A percentile compares a stretch with the other conserved stretches of the same genome.
Conservation (phyloP, 1,140 invertebrate species). For the Drosophila busckii region DNA sequence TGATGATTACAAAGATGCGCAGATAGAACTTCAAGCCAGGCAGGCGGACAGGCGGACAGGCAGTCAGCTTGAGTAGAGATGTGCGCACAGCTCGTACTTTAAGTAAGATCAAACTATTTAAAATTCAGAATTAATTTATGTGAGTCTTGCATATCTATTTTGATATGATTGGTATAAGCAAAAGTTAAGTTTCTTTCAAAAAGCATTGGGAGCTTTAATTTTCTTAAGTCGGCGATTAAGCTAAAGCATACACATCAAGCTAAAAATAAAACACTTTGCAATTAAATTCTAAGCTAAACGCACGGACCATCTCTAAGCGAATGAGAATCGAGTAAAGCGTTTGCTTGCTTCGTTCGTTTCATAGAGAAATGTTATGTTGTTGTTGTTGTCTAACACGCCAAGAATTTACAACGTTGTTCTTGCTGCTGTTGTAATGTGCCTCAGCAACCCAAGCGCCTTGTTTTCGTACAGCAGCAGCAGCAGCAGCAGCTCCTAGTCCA, state of each 20-base stretch:
- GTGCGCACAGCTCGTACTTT: conserved; percentile 40
- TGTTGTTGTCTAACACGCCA: conserved; percentile 59
- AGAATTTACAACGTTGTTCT: conserved; percentile 62
- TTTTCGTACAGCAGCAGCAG: conserved; percentile 13
- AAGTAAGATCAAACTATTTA: too few species aligned
- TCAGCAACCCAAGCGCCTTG: conserved; percentile 16
- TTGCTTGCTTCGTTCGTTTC: conserved; percentile 27
- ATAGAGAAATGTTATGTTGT: conserved; percentile 16
- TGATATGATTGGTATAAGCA: too few species aligned
- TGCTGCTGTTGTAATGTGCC: conserved; percentile 60
- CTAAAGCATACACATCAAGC: too few species aligned
- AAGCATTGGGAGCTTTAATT: too few species aligned
- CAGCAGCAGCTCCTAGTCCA: conserved; percentile 36
- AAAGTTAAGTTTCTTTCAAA: too few species aligned
- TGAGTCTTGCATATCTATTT: too few species aligned
- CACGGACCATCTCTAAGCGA: too few species aligned
- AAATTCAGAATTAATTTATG: too few species aligned
- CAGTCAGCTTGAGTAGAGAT: conserved; percentile 39
- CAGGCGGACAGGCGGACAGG: conserved; percentile 22
- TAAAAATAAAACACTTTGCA: too few species aligned
- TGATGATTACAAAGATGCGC: conserved; percentile 75
- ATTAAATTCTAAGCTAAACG: too few species aligned
- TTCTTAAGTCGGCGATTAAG: too few species aligned
- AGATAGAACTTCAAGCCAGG: conserved; percentile 61
- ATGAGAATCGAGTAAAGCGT: conserved; percentile 47